Base-by-base conservation (phyloP, 2,113 vertebrate species). In the Poicephalus gulielmi region DNA sequence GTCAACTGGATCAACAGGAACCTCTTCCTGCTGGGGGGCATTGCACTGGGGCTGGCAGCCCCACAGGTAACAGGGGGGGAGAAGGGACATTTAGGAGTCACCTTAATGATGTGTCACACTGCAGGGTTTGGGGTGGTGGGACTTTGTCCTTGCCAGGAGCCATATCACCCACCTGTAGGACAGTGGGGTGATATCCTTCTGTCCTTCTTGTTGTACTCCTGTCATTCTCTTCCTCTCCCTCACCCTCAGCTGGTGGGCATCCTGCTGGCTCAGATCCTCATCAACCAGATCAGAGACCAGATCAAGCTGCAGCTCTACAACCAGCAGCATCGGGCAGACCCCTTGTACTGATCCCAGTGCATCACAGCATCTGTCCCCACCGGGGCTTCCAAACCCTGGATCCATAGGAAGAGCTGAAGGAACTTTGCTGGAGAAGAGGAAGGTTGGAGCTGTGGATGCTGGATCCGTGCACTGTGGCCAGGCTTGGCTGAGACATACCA, bases 1-100 rank as follows among this genome's bases (percentile, higher is more conserved):
- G 99, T 99, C 71, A 98, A 99, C 98, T 99, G 99, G 99, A 98
- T 99, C 96, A 99, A 99, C 95, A 98, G 98, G 92, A 99, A 99
- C 98, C 97, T 99, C 62, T 99, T 99, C 95, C 92, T 99, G 39
- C 97, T 99, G 55, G 99, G 99, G 31, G 99, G 99, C 39, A 88
- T 99, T 28, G 97, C 99, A 2, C 96, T 99, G 93, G 99, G 99
- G 46, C 96, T 99, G 83, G 98, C 99, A 9, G 98, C 99, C 78
- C 99, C 99, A 41, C 99, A 99, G 99, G 99, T 98, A 98, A 98
- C 13, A 3, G 14, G 17, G 1, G 20, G 67, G 46, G 24, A 57
- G 14, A 4, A 27, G 67, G 69, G 25, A 7, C 13, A 2, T 35
- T 9, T 33, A 68, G 86, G 79, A 43, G 76, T 31, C 60, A 59